Base-by-base conservation (phyloP, 2,113 vertebrate genomes). In the Sturnus vulgaris region DNA sequence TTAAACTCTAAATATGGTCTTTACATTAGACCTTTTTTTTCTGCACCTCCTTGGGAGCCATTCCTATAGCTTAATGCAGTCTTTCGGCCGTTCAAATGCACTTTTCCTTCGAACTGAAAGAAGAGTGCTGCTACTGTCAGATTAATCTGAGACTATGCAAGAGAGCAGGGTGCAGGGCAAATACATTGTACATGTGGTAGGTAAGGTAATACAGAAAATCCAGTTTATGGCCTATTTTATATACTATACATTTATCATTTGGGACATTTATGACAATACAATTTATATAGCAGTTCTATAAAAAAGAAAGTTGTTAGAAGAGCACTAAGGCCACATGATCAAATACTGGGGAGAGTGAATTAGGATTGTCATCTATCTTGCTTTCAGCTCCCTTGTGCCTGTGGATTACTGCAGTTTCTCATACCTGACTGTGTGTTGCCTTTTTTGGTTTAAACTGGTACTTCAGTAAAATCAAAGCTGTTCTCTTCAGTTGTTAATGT, bases 401-500 rank as follows among this genome's bases (percentile, higher is more conserved):
- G 70, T 59, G 66, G 46, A 76, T 86, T 90, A 42, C 85, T 93
- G 71, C 59, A 82, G 65, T 88, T 93, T 96, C 68, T 93, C 79
- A 83, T 92, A 96, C 88, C 88, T 95, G 92, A 82, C 79, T 4
- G 3, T 82, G 46, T 80, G 68, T 88, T 95, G 68, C 90, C 90
- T 94, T 97, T 82, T 93, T 95, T 97, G 90, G 95, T 90, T 90
- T 95, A 83, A 88, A 55, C 50, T 93, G 65, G 14, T 93, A 50
- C 75, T 80, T 88, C 40, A 66, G 64, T 71, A 88, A 94, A 86
- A 95, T 88, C 88, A 75, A 93, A 95, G 68, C 37, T 50, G 31
- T 52, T 80, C 66, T 65, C 42, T 80, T 53, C 47, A 50, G 30
- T 44, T 88, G 82, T 0, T 0, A 93, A 61, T 40, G 13, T 86